phyloP scores from a whole-genome alignment of 2,797 vertebrate genomes.

The Aeoliscus strigatus region DNA sequence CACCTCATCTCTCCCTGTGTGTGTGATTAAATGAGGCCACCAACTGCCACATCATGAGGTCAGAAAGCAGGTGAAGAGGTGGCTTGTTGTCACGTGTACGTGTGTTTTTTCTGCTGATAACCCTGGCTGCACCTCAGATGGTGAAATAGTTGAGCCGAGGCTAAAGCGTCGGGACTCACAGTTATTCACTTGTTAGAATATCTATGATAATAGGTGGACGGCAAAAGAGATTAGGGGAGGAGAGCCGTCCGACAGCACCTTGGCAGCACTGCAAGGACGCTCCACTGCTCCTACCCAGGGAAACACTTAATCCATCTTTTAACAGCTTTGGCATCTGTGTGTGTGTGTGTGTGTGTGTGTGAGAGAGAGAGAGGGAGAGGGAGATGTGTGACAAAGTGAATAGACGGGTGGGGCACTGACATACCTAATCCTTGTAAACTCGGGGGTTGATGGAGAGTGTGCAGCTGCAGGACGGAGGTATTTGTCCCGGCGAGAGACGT shows the following conservation, averaged over 20 bases:
- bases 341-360: constrained; percentile 37
- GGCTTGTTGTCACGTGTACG: not conserved
- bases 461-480: constrained; percentile 66
- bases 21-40: too few relatives aligned
- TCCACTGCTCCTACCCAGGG: constrained; percentile 44
- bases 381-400: constrained; percentile 32
- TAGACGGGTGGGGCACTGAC: constrained; percentile 56
- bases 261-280: constrained; percentile 54
- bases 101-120: not conserved
- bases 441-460: constrained; percentile 63
- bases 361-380: too few relatives aligned
- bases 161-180: constrained; percentile 31
- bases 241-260: constrained; percentile 55
- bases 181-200: constrained; percentile 25
- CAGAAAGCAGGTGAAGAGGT: constrained; percentile 1
- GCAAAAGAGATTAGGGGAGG: constrained; percentile 36
- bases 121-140: constrained; percentile 9
- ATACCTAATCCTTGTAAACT: constrained; percentile 72
- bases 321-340: constrained; percentile 63
- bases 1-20: not conserved
- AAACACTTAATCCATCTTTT: constrained; percentile 70
- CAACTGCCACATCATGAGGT: not conserved
- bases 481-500: constrained; percentile 27
- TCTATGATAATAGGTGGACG: constrained; percentile 42
- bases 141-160: too few relatives aligned